Evolutionary conservation across 2,888 invertebrate genomes (phyloP).

Genomic region (Ophion ventricosus): DNA sequence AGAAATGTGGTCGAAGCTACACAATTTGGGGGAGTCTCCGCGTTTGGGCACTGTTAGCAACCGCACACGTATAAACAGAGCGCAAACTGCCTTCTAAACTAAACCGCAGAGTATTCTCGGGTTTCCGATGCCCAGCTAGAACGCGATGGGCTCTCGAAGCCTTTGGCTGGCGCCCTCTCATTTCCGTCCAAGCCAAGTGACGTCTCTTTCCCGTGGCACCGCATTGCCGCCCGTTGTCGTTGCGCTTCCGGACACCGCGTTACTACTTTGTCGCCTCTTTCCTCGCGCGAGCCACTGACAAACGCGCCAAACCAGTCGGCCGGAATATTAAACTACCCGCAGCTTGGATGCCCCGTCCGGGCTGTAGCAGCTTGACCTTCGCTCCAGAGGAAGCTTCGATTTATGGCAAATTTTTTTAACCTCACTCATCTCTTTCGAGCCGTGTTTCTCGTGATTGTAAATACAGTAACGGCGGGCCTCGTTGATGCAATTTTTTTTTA

Average conservation of each 20-base stretch:
- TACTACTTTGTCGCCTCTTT: slow-evolving; percentile 55
- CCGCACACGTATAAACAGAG: slow-evolving; percentile 78
- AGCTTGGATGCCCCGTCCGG: background rate
- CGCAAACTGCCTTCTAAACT: slow-evolving; percentile 77
- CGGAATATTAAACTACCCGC: slow-evolving; percentile 42
- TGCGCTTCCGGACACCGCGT: background rate
- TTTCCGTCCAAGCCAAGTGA: slow-evolving; percentile 67
- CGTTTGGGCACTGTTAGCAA: slow-evolving; percentile 71
- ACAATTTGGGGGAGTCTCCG: slow-evolving; percentile 57
- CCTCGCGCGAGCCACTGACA: slow-evolving; percentile 22
- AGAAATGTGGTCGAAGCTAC: slow-evolving; percentile 66
- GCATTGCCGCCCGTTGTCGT: slow-evolving; percentile 2
- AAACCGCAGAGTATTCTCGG: slow-evolving; percentile 75
- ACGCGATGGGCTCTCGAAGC: slow-evolving; percentile 52
- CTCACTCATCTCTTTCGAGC: too few species aligned
- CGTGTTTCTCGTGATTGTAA: too few species aligned
- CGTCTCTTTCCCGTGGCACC: background rate
- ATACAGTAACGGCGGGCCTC: too few species aligned
- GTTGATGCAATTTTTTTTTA: background rate
- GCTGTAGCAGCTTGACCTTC: background rate
- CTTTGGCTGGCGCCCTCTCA: slow-evolving; percentile 66
- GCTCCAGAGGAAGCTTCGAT: too few species aligned
- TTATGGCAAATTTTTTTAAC: too few species aligned
- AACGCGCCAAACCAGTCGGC: slow-evolving; percentile 10
- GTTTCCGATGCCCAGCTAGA: slow-evolving; percentile 57